Conservation (phyloP, 1,140 invertebrate species). For the Leucophenga varia region DNA sequence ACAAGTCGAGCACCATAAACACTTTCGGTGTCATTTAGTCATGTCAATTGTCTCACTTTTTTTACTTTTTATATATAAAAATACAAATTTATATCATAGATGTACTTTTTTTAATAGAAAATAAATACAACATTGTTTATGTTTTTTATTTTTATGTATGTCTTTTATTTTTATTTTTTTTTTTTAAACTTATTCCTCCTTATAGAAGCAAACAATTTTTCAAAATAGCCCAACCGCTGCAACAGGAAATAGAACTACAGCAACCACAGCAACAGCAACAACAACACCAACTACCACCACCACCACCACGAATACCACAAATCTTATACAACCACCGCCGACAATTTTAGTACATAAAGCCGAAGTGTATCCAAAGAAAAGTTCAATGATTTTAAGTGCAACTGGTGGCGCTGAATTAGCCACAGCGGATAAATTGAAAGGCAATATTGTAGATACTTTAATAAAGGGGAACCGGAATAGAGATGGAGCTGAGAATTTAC, state of each 20-base stretch:
- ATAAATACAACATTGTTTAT: not conserved
- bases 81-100: too few relatives aligned
- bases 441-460: constrained; percentile 12
- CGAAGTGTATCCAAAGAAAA: constrained; percentile 41
- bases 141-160: not conserved
- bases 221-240: constrained; percentile 44
- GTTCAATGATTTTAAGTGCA: constrained; percentile 25
- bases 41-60: too few relatives aligned
- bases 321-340: constrained; percentile 16
- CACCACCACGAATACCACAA: too few relatives aligned
- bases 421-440: constrained; percentile 12
- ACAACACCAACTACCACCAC: constrained; percentile 1
- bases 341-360: constrained; percentile 43
- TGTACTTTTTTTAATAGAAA: too few relatives aligned
- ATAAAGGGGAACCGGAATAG: too few relatives aligned
- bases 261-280: constrained; percentile 13
- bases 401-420: constrained; percentile 23
- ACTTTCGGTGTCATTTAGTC: too few relatives aligned
- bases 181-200: constrained; percentile 53
- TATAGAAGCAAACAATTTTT: constrained; percentile 55
- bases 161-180: constrained; percentile 9
- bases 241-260: constrained; percentile 11
- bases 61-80: too few relatives aligned
- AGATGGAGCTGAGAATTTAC: too few relatives aligned
- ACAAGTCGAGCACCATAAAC: too few relatives aligned